Evolutionary conservation across 1,140 invertebrate genomes (phyloP).

Genomic region (Mycetomoellerius zeteki): DNA sequence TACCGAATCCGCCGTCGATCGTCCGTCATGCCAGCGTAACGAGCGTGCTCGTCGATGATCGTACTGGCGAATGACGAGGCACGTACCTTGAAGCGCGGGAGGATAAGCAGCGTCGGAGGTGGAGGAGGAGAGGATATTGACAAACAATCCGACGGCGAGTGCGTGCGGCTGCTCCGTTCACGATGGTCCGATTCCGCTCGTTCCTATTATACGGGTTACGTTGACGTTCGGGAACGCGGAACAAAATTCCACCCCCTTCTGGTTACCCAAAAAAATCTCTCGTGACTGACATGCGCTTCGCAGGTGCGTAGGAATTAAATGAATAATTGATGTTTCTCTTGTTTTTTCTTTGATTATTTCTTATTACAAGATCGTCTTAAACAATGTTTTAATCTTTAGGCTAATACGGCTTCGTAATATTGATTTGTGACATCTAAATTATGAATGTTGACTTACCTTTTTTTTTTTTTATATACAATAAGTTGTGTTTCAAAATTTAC

Average conservation of each 20-base stretch:
- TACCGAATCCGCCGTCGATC: not conserved
- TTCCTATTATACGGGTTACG: not conserved
- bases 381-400: too few species aligned
- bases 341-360: too few species aligned
- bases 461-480: too few species aligned
- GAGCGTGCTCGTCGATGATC: not conserved
- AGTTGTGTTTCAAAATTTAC: too few species aligned
- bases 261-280: too few species aligned
- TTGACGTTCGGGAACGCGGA: constrained; percentile 60
- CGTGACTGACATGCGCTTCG: not conserved
- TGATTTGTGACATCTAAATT: too few species aligned
- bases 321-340: too few species aligned
- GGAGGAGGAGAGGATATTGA: constrained; percentile 72
- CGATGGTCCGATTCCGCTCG: not conserved
- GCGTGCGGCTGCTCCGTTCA: not conserved
- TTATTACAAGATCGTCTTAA: too few species aligned
- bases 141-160: constrained; percentile 72
- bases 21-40: constrained; percentile 9
- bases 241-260: constrained; percentile 32
- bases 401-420: too few species aligned
- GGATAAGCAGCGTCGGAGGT: not conserved
- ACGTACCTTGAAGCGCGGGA: too few species aligned
- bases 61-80: not conserved
- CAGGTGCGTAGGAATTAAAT: constrained; percentile 3
- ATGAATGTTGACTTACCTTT: too few species aligned